These are phyloP conservation scores for Scortum barcoo DNA, from an alignment of 2,113 vertebrate species.

Conservation along the genomic window DNA sequence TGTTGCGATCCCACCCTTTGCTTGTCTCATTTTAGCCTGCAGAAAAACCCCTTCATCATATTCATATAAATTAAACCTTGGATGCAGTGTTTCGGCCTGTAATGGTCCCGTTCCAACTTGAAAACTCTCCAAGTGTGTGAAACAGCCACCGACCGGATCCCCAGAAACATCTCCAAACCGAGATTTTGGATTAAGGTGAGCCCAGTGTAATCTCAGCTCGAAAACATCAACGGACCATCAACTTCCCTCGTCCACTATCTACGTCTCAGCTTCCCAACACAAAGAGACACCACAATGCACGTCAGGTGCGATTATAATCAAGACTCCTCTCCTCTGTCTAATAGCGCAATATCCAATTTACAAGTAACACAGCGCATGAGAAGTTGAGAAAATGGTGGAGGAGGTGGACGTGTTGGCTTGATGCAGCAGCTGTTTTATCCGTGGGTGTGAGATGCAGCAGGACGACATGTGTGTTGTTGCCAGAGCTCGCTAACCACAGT, in stretches of 20 bases:
- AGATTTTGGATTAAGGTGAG: slow-evolving; percentile 55
- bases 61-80: slow-evolving; percentile 39
- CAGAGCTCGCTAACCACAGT: slow-evolving; percentile 50
- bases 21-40: background rate
- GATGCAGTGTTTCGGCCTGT: slow-evolving; percentile 5
- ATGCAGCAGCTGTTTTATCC: slow-evolving; percentile 40
- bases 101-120: slow-evolving; percentile 9
- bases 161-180: slow-evolving; percentile 24
- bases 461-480: slow-evolving; percentile 22
- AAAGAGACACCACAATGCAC: slow-evolving; percentile 26
- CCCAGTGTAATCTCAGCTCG: slow-evolving; percentile 41
- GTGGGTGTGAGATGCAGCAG: slow-evolving; percentile 23
- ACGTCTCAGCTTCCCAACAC: background rate
- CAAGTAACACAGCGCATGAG: no score
- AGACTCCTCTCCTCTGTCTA: background rate
- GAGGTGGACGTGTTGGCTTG: slow-evolving; percentile 25
- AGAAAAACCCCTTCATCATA: slow-evolving; percentile 19
- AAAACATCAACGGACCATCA: slow-evolving; percentile 74
- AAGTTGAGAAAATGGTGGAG: background rate
- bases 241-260: slow-evolving; percentile 50
- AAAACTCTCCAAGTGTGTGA: slow-evolving; percentile 34
- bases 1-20: background rate
- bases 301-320: slow-evolving; percentile 39
- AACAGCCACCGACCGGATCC: slow-evolving; percentile 10
- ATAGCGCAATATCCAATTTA: background rate